Evolutionary conservation across 1,140 invertebrate genomes (phyloP).

Genomic region (Hermatobates lingyangjiaoensis): DNA sequence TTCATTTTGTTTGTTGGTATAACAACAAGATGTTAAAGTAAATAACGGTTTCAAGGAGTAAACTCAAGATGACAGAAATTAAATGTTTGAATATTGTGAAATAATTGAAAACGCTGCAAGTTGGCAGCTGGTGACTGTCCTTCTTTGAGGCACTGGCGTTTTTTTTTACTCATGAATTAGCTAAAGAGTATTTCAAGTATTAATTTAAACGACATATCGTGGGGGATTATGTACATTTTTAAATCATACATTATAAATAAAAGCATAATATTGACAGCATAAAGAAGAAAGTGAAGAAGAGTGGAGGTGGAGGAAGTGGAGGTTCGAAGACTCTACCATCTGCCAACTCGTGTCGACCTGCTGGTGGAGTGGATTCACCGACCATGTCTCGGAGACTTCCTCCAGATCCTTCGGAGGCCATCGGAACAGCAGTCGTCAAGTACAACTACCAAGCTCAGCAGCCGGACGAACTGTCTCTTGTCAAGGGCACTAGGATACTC

Average conservation of each 20-base stretch:
- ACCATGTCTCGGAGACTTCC: slow-evolving; percentile 50
- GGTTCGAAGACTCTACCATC: slow-evolving; percentile 72
- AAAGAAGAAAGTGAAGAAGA: slow-evolving; percentile 81
- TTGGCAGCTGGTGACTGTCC: no score
- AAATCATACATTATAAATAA: slow-evolving; percentile 7
- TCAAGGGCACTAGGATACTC: slow-evolving; percentile 75
- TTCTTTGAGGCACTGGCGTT: no score
- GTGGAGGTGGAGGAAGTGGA: slow-evolving; percentile 32
- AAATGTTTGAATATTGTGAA: no score
- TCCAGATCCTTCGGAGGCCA: slow-evolving; percentile 68
- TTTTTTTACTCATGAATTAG: no score
- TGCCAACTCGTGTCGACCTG: slow-evolving; percentile 37
- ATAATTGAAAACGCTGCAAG: no score
- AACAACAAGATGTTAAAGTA: no score
- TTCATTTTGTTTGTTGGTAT: no score
- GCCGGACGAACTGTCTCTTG: slow-evolving; percentile 83
- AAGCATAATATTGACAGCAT: slow-evolving; percentile 38
- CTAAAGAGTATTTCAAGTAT: no score
- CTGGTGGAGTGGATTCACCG: slow-evolving; percentile 50
- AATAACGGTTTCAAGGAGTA: no score
- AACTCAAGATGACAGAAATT: no score
- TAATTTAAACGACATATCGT: no score
- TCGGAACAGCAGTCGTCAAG: slow-evolving; percentile 83
- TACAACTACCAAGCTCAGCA: slow-evolving; percentile 97
- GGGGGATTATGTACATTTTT: no score